A percentile compares a stretch with the other conserved stretches of the same genome.
These are phyloP conservation scores for Zaprionus lachaisei DNA, from an alignment of 1,140 invertebrate genomes.

Conservation along the genomic window DNA sequence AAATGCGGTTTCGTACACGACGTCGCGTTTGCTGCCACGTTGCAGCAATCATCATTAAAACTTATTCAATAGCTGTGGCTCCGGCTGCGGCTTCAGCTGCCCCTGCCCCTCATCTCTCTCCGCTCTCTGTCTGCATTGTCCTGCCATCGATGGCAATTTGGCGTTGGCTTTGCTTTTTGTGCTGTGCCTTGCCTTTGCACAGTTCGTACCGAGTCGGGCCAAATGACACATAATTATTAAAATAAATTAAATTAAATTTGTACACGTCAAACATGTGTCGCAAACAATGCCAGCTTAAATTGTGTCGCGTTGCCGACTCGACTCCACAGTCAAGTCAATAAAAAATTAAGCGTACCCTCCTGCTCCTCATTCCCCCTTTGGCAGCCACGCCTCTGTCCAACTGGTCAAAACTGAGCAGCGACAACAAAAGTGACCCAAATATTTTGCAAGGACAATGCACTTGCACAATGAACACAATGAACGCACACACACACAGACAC, in stretches of 20 bases:
- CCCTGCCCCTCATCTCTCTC: neutral
- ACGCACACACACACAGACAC: slow-evolving; percentile 32
- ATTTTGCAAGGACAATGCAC: slow-evolving; percentile 81
- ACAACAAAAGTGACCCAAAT: slow-evolving; percentile 81
- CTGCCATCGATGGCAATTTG: slow-evolving; percentile 57
- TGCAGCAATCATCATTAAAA: slow-evolving; percentile 82
- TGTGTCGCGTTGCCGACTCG: slow-evolving; percentile 44
- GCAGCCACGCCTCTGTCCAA: neutral
- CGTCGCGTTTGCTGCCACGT: slow-evolving; percentile 60
- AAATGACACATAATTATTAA: slow-evolving; percentile 73
- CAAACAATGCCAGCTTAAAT: slow-evolving; percentile 77
- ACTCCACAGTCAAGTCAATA: slow-evolving; percentile 75
- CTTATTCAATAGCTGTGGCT: slow-evolving; percentile 68
- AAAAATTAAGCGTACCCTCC: slow-evolving; percentile 61
- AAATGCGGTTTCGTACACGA: slow-evolving; percentile 68
- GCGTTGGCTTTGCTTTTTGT: slow-evolving; percentile 67
- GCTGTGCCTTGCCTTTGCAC: neutral
- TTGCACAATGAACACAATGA: slow-evolving; percentile 68
- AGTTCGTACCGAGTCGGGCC: neutral
- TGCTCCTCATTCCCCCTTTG: neutral
- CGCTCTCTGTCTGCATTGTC: neutral
- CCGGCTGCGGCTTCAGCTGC: slow-evolving; percentile 11
- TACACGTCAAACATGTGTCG: slow-evolving; percentile 82
- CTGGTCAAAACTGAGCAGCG: slow-evolving; percentile 64
- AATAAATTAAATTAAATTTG: slow-evolving; percentile 83